Evolutionary conservation across 2,797 vertebrate genomes (phyloP).

Genomic region (Xiphorhynchus erythropygius): DNA sequence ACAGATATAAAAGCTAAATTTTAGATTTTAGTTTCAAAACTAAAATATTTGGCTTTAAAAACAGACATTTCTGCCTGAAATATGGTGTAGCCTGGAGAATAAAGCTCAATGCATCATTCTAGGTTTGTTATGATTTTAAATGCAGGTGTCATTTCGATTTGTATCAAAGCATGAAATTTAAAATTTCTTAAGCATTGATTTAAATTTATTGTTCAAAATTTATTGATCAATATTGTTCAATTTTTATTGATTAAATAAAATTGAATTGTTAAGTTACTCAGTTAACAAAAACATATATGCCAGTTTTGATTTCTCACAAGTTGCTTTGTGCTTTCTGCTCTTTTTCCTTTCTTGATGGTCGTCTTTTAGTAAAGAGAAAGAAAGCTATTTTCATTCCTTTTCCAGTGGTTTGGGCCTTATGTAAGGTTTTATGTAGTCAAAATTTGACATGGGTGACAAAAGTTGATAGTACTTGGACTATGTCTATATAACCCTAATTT

Average conservation of each 20-base stretch:
- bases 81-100: background rate
- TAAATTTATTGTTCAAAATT: background rate
- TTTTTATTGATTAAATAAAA: no score
- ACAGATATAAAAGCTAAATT: background rate
- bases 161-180: background rate
- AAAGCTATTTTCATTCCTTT: background rate
- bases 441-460: background rate
- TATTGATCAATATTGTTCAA: background rate
- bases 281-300: background rate
- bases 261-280: background rate
- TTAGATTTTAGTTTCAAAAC: background rate
- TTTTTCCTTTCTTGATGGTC: background rate
- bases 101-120: background rate
- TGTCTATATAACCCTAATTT: background rate
- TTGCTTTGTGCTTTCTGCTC: background rate
- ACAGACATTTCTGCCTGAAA: background rate
- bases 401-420: background rate
- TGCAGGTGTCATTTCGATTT: background rate
- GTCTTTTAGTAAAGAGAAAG: background rate
- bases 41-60: background rate
- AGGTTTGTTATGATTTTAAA: background rate
- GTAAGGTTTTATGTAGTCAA: background rate
- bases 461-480: background rate
- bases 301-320: background rate
- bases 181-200: background rate